Evolutionary conservation across 2,113 vertebrate genomes (phyloP).

Genomic region (Neoarius graeffei): DNA sequence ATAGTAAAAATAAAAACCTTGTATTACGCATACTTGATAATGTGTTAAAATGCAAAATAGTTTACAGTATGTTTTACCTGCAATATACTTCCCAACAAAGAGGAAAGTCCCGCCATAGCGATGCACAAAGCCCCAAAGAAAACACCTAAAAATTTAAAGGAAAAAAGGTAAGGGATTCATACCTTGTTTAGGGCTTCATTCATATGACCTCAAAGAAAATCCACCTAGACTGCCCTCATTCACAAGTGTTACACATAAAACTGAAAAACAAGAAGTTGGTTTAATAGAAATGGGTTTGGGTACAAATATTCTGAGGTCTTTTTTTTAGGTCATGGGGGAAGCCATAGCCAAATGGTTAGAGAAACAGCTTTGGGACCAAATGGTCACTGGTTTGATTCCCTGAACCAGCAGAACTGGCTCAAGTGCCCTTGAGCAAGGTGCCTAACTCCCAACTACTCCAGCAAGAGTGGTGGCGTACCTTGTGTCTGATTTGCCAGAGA

Average conservation of each 20-base stretch:
- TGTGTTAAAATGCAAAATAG: not conserved
- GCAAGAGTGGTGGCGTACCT: too few relatives aligned
- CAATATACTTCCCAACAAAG: conserved; percentile 83
- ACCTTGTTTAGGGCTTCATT: not conserved
- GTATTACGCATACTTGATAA: not conserved
- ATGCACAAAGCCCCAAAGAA: conserved; percentile 88
- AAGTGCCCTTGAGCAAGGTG: too few relatives aligned
- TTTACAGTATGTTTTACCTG: conserved; percentile 75
- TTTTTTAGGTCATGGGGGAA: too few relatives aligned
- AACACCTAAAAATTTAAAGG: conserved; percentile 73
- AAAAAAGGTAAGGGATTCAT: not conserved
- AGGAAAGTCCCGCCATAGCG: conserved; percentile 91
- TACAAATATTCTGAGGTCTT: not conserved
- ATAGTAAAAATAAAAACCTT: not conserved
- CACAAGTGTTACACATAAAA: not conserved
- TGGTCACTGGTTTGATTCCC: too few relatives aligned
- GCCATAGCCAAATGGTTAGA: too few relatives aligned
- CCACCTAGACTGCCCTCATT: not conserved
- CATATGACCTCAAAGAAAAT: too few relatives aligned
- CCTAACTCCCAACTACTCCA: too few relatives aligned
- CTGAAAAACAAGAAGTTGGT: not conserved
- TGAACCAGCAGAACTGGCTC: too few relatives aligned
- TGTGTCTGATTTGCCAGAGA: too few relatives aligned
- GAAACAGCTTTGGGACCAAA: too few relatives aligned
- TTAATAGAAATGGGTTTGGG: not conserved